Percentiles rank a stretch among this genome's conserved stretches.
Evolutionary conservation across 2,888 invertebrate genomes (phyloP).

Genomic region (Oscheius sp.): DNA sequence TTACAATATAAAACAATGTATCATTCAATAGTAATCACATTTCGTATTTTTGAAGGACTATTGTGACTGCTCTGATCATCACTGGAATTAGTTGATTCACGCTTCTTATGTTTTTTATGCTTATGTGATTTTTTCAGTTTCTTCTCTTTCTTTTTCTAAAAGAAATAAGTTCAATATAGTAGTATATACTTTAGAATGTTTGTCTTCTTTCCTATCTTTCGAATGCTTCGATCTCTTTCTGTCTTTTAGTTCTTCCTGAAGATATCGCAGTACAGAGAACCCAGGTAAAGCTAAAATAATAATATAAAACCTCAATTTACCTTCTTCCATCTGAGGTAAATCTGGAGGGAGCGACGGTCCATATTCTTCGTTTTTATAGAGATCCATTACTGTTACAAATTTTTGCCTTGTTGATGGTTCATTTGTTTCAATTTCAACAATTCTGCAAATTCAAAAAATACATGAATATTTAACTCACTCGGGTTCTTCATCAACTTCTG

Average conservation of each 20-base stretch:
- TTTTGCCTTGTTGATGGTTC: neutral
- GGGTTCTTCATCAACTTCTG: conserved; percentile 11
- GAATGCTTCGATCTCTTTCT: conserved; percentile 33
- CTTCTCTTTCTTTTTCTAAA: conserved; percentile 27
- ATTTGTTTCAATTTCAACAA: neutral
- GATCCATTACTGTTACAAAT: conserved; percentile 4
- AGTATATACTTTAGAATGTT: conserved; percentile 12
- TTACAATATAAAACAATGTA: too few species aligned
- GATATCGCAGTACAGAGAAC: conserved; percentile 39
- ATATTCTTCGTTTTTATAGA: conserved; percentile 43
- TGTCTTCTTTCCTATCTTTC: conserved; percentile 34
- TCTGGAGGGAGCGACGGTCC: conserved; percentile 53
- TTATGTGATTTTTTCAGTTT: conserved; percentile 26
- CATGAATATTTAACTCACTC: too few species aligned
- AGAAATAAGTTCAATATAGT: neutral
- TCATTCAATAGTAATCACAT: neutral
- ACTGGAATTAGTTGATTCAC: neutral
- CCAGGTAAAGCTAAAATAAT: conserved; percentile 31
- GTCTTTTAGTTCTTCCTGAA: conserved; percentile 45
- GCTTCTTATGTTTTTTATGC: neutral
- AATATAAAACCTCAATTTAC: neutral
- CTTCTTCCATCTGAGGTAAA: neutral
- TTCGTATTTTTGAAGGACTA: neutral
- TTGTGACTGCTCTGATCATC: neutral
- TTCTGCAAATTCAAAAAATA: too few species aligned